A percentile compares a stretch with the other conserved stretches of the same genome.
These are phyloP conservation scores for Lutjanus erythropterus DNA, from an alignment of 2,113 vertebrate species.

Conservation along the genomic window DNA sequence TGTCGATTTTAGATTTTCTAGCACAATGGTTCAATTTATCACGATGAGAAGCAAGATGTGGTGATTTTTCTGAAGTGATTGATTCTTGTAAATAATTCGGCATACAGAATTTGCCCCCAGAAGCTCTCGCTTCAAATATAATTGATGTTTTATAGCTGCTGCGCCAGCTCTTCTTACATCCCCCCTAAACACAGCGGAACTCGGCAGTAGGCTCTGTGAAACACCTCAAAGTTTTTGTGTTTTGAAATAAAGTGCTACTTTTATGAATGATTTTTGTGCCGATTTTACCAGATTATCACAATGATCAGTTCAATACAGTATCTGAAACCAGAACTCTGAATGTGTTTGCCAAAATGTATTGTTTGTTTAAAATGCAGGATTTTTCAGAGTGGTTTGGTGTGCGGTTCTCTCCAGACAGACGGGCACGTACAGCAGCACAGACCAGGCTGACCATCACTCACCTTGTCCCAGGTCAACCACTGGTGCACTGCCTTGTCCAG, in stretches of 20 bases:
- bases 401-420: not conserved
- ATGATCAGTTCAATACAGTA: rapidly evolving
- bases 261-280: rapidly evolving
- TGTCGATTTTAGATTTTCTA: not conserved
- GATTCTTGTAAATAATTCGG: not conserved
- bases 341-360: rapidly evolving
- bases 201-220: not conserved
- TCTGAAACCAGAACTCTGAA: rapidly evolving
- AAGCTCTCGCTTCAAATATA: not conserved
- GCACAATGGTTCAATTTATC: rapidly evolving
- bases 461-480: constrained; percentile 94
- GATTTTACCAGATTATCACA: not conserved
- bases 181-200: not conserved
- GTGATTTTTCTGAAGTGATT: rapidly evolving
- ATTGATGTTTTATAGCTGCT: not conserved
- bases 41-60: rapidly evolving
- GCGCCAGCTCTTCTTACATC: not conserved
- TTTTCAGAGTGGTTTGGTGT: not conserved
- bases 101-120: rapidly evolving
- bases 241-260: not conserved
- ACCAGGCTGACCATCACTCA: too few species aligned
- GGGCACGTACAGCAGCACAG: not conserved
- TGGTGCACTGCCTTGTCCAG: constrained; percentile 88
- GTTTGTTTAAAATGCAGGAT: not conserved
- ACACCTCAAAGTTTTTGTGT: not conserved